Evolutionary conservation across 2,113 vertebrate species (phyloP).

Genomic region (Chrysemys picta): DNA sequence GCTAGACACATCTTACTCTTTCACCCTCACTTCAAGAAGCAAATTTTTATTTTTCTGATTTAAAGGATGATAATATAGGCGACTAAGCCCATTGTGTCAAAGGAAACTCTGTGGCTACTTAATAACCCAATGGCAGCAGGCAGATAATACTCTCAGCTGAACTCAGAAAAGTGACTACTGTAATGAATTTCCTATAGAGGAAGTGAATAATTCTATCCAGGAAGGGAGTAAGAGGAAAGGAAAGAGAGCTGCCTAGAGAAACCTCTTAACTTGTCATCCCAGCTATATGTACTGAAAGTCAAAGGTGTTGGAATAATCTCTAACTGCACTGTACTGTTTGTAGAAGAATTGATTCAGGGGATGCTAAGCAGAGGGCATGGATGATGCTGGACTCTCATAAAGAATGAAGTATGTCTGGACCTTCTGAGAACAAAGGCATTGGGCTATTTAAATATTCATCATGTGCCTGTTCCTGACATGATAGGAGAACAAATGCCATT

Average conservation of each 20-base stretch:
- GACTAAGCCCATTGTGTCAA: neutral
- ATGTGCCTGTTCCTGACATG: fast-evolving
- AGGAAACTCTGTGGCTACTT: neutral
- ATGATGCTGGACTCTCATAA: neutral
- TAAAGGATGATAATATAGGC: neutral
- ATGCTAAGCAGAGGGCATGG: neutral
- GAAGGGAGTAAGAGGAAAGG: conserved; percentile 42
- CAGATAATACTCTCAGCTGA: neutral
- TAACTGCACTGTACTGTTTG: fast-evolving
- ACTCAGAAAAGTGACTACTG: neutral
- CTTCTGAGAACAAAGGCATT: fast-evolving
- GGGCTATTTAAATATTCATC: fast-evolving
- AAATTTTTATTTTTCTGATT: neutral
- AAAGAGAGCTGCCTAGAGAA: neutral
- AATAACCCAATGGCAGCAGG: fast-evolving
- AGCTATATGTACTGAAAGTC: fast-evolving
- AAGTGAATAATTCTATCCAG: conserved; percentile 59
- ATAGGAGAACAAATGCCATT: fast-evolving
- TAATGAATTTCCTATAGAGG: conserved; percentile 46
- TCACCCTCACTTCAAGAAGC: too few species aligned
- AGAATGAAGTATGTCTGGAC: neutral
- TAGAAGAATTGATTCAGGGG: neutral
- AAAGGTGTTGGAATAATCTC: neutral
- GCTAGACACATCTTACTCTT: too few species aligned
- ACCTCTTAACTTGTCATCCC: neutral